phyloP scores from a whole-genome alignment of 1,140 invertebrate genomes.

The Neotoxoptera formosana region DNA sequence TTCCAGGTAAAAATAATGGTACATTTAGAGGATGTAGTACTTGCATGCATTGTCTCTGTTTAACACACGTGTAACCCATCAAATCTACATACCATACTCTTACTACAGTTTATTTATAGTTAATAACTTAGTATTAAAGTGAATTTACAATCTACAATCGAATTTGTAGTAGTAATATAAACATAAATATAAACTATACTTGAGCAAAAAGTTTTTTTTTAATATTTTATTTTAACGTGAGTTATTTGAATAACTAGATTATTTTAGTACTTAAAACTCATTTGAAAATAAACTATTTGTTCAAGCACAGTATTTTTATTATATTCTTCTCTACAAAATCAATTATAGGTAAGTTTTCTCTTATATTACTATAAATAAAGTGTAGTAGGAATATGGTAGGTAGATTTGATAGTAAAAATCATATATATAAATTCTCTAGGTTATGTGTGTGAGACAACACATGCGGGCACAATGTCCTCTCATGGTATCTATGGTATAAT shows the following conservation, averaged over 20 bases:
- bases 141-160: not conserved
- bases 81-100: not conserved
- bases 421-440: not conserved
- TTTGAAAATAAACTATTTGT: not conserved
- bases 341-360: not conserved
- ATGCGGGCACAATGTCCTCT: not conserved
- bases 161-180: not conserved
- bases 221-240: not conserved
- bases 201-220: not conserved
- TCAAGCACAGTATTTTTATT: not conserved
- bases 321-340: not conserved
- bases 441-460: not conserved
- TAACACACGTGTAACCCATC: not conserved
- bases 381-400: too few relatives aligned
- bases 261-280: not conserved
- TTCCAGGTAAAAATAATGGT: constrained; percentile 69
- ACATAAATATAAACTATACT: not conserved
- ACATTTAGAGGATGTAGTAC: not conserved
- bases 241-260: not conserved
- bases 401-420: not conserved
- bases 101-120: not conserved
- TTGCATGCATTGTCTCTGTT: not conserved
- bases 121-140: not conserved
- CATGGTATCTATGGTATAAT: not conserved
- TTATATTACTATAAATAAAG: not conserved